Evolutionary conservation across 2,113 vertebrate species (phyloP), one percentile per base, ranked within the genome.

Genomic region (Talpa occidentalis): DNA sequence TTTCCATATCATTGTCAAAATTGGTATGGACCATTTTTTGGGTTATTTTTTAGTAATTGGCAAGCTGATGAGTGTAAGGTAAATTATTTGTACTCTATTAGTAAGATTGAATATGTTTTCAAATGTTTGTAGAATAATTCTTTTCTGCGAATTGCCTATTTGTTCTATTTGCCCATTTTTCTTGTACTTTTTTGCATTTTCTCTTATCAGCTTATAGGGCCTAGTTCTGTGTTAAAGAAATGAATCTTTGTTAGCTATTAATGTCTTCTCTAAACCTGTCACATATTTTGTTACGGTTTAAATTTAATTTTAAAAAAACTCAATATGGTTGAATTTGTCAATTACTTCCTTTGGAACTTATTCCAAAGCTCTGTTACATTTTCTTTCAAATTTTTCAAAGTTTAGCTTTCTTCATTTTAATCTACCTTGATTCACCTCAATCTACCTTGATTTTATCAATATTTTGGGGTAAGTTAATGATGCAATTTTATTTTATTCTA

Each of bases 171-270:
- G 37, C 6, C 16, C 40, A 56, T 76, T 90, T 77, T 92, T 73
- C 47, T 93, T 47, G 21, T 54, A 4, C 10, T n/a, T 76, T 3
- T 52, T 81, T 78, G 3, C 35, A 42, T 81, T 74, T 86, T 67
- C 42, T 44, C n/a, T n/a, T 72, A 78, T 47, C 66, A 22, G 77
- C 32, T 66, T 59, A 44, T 72, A 90, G 32, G 6, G 6, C 3
- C 12, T 78, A 15, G 92, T 95, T 94, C 44, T 73, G 19, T 72
- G 5, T 56, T 72, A 64, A 74, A 91, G n/a, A 64, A 93, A 59
- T 69, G 52, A 78, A 73, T 78, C 24, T 30, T 90, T 42, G 5
- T 12, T 24, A 56, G 7, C 8, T 70, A 32, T 24, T 76, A 66
- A 28, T 37, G 59, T 81, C 14, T 44, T 76, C 15, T 95, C 15